A percentile compares a stretch with the other conserved stretches of the same genome.
phyloP scores from a whole-genome alignment of 2,888 invertebrate genomes.

The Cremastinae sp. region DNA sequence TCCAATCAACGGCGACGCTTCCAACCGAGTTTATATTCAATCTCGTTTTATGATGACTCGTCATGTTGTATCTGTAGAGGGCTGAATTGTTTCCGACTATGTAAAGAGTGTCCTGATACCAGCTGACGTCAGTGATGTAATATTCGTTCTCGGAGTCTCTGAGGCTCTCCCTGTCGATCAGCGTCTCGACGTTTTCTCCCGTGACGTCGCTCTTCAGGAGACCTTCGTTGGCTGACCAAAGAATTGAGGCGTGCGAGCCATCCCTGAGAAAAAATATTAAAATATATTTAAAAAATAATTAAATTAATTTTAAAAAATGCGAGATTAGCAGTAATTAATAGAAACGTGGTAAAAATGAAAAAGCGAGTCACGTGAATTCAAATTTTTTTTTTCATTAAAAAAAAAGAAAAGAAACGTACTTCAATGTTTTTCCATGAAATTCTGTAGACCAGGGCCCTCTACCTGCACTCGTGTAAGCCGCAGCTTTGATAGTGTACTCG shows the following conservation, averaged over 20 bases:
- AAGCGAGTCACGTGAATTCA: too few relatives aligned
- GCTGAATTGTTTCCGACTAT: constrained; percentile 88
- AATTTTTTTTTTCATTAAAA: too few relatives aligned
- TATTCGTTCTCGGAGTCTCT: constrained; percentile 80
- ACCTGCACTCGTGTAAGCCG: constrained; percentile 89
- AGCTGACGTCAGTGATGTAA: constrained; percentile 87
- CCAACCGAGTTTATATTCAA: constrained; percentile 88
- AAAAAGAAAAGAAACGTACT: constrained; percentile 67
- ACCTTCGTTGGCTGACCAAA: constrained; percentile 90
- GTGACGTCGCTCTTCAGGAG: constrained; percentile 91
- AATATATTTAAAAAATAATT: neutral
- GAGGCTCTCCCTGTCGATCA: constrained; percentile 84
- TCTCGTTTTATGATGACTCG: constrained; percentile 82
- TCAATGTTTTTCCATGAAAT: constrained; percentile 87
- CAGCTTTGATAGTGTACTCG: constrained; percentile 89
- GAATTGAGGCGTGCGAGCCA: constrained; percentile 83
- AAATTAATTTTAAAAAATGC: neutral
- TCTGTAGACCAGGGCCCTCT: constrained; percentile 90
- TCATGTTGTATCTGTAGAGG: constrained; percentile 87
- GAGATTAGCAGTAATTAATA: too few relatives aligned
- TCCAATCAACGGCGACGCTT: constrained; percentile 94
- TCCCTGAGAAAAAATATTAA: constrained; percentile 74
- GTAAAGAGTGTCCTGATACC: constrained; percentile 88
- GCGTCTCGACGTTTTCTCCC: constrained; percentile 87
- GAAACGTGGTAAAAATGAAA: constrained; percentile 44